phyloP scores from a whole-genome alignment of 2,888 invertebrate species.

The Drosophila histrio region DNA sequence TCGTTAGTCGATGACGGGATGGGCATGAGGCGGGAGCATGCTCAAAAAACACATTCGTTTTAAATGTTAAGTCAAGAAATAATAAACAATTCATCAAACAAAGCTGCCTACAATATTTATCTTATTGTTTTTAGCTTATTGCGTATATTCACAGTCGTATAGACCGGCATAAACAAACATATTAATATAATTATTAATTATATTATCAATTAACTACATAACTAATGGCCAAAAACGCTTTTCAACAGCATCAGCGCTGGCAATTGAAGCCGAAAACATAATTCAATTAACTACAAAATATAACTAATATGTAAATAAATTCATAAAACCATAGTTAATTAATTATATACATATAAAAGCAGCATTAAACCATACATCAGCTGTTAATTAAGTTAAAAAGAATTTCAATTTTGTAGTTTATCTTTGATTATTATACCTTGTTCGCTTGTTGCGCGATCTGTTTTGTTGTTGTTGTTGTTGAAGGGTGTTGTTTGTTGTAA shows the following conservation, averaged over 20 bases:
- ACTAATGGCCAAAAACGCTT: constrained; percentile 53
- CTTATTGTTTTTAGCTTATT: neutral
- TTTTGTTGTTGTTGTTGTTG: constrained; percentile 45
- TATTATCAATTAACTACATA: constrained; percentile 43
- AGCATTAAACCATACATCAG: constrained; percentile 43
- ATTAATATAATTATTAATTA: constrained; percentile 10
- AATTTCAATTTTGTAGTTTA: constrained; percentile 66
- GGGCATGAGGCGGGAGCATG: constrained; percentile 44
- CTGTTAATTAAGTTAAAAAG: constrained; percentile 47
- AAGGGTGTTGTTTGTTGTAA: constrained; percentile 52
- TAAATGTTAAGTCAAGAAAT: constrained; percentile 18
- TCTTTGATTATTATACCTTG: constrained; percentile 82
- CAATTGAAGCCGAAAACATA: constrained; percentile 39
- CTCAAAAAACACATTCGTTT: constrained; percentile 42
- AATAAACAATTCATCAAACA: constrained; percentile 18
- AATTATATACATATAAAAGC: constrained; percentile 54
- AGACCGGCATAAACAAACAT: constrained; percentile 28
- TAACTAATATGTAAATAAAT: constrained; percentile 11
- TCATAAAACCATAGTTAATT: constrained; percentile 28
- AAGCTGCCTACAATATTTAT: constrained; percentile 42
- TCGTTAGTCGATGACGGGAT: neutral
- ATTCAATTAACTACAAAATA: constrained; percentile 43
- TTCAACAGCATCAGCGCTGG: constrained; percentile 49
- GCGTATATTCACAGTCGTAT: constrained; percentile 1
- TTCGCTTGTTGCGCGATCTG: constrained; percentile 84